Evolutionary conservation across 1,140 invertebrate genomes (phyloP).

Genomic region (Paraescarpia echinospica): DNA sequence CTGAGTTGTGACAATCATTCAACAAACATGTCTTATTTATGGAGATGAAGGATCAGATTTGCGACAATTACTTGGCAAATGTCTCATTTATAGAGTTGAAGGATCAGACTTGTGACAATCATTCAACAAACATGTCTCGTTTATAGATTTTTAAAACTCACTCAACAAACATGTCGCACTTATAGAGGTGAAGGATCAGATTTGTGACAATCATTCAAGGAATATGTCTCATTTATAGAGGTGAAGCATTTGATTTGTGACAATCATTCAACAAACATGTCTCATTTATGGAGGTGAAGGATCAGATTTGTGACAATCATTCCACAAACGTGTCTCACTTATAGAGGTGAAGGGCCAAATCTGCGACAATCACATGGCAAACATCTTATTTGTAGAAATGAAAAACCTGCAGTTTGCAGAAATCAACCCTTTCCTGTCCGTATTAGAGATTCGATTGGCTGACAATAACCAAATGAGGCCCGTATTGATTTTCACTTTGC

Average conservation of each 20-base stretch:
- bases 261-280: background rate
- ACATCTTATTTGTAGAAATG: background rate
- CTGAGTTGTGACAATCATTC: background rate
- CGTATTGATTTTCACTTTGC: background rate
- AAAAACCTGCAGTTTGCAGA: background rate
- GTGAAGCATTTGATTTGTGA: background rate
- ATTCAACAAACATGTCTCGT: background rate
- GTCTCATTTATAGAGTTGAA: background rate
- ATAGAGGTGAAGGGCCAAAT: background rate
- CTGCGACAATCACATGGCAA: background rate
- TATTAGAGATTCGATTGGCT: background rate
- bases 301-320: background rate
- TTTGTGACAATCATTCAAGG: background rate
- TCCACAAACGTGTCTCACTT: background rate
- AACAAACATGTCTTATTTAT: background rate
- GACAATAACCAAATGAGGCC: background rate
- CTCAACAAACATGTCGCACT: too few species aligned
- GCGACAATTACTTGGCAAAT: background rate
- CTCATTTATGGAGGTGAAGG: background rate
- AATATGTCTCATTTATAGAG: background rate
- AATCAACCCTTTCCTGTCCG: background rate
- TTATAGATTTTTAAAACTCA: background rate
- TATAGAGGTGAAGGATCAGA: background rate
- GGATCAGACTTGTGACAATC: background rate
- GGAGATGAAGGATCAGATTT: background rate